Evolutionary conservation across 2,888 invertebrate species (phyloP).

Genomic region (Augochlorella aurata): DNA sequence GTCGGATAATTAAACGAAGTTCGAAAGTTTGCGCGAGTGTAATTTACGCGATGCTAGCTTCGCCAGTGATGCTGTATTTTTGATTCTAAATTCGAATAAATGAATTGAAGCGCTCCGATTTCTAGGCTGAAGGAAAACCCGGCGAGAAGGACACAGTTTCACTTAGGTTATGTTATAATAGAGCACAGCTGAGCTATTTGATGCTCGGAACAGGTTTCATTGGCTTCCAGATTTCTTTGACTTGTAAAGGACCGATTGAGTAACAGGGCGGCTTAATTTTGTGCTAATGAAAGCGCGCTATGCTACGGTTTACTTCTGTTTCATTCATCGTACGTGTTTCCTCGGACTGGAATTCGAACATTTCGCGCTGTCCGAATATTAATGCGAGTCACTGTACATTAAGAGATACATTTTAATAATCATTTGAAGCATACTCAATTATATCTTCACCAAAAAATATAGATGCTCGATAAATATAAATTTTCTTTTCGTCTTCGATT

Average conservation of each 20-base stretch:
- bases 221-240: slow-evolving; percentile 28
- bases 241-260: slow-evolving; percentile 31
- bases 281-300: not conserved
- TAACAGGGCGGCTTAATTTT: slow-evolving; percentile 29
- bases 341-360: not conserved
- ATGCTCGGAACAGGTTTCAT: slow-evolving; percentile 45
- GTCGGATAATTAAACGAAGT: too few species aligned
- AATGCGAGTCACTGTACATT: too few species aligned
- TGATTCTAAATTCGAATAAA: not conserved
- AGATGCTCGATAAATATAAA: too few species aligned
- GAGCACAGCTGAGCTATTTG: slow-evolving; percentile 23
- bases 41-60: too few species aligned
- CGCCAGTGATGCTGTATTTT: not conserved
- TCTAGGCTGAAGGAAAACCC: not conserved
- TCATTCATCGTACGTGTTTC: not conserved
- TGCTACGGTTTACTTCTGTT: slow-evolving; percentile 4
- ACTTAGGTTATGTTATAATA: slow-evolving; percentile 16
- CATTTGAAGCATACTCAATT: too few species aligned
- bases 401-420: too few species aligned
- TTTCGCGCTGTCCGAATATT: not conserved
- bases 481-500: too few species aligned
- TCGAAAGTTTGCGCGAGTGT: too few species aligned
- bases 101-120: not conserved
- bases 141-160: slow-evolving; percentile 5
- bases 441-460: too few species aligned